Evolutionary conservation across 1,140 invertebrate species (phyloP).

Genomic region (Papilio xuthus): DNA sequence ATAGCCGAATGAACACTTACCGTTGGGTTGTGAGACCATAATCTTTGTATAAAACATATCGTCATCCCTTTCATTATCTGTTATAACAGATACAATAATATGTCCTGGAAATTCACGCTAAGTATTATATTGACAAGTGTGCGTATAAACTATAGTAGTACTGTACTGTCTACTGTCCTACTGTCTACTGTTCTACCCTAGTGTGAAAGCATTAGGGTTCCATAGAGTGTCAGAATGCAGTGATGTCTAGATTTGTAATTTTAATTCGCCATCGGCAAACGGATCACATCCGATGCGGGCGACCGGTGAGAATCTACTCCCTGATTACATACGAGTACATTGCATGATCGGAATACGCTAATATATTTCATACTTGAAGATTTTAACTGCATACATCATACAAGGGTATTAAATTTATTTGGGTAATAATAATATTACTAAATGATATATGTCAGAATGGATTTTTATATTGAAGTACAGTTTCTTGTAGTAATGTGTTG

Average conservation of each 20-base stretch:
- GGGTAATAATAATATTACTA: background rate
- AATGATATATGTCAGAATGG: background rate
- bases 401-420: slow-evolving; percentile 27
- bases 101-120: too few species aligned
- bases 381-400: slow-evolving; percentile 24
- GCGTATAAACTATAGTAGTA: too few species aligned
- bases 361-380: slow-evolving; percentile 40
- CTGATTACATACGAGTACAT: slow-evolving; percentile 52
- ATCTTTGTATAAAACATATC: too few species aligned
- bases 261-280: slow-evolving; percentile 60
- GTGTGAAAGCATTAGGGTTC: slow-evolving; percentile 36
- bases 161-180: too few species aligned
- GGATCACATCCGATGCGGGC: slow-evolving; percentile 57
- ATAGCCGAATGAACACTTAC: too few species aligned
- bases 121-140: too few species aligned
- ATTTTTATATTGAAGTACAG: too few species aligned
- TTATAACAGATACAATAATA: too few species aligned
- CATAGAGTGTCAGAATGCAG: slow-evolving; percentile 46
- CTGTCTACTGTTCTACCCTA: too few species aligned
- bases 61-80: too few species aligned
- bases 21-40: too few species aligned
- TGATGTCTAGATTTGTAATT: slow-evolving; percentile 59
- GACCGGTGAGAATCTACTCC: slow-evolving; percentile 60
- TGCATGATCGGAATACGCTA: slow-evolving; percentile 52
- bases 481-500: too few species aligned